Percentiles rank a stretch among this genome's conserved stretches.
Evolutionary conservation across 1,140 invertebrate species (phyloP).

Genomic region (Brachionus rotundiformis): DNA sequence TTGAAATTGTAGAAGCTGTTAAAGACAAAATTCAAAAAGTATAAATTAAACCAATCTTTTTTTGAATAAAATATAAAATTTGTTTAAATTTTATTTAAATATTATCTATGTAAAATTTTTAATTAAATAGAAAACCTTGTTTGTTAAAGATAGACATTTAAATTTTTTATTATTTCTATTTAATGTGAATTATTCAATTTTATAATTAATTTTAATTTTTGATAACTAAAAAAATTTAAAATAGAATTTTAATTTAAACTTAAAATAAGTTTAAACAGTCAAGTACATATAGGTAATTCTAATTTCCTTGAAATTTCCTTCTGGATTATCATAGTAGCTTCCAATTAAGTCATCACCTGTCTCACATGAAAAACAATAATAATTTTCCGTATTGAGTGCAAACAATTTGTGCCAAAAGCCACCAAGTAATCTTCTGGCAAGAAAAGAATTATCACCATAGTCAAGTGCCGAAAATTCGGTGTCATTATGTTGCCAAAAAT

Average conservation of each 20-base stretch:
- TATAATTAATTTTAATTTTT: no score
- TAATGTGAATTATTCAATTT: no score
- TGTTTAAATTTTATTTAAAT: background rate
- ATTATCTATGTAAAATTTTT: no score
- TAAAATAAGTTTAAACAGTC: background rate
- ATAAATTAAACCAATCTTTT: background rate
- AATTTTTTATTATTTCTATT: background rate
- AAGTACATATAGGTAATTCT: slow-evolving; percentile 26
- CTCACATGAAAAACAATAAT: slow-evolving; percentile 29
- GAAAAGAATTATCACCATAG: background rate
- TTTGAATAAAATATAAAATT: background rate
- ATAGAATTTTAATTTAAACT: background rate
- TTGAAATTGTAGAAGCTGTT: background rate
- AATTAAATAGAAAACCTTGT: background rate
- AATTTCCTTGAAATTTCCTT: slow-evolving; percentile 7
- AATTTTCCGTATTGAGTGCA: background rate
- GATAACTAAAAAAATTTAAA: background rate
- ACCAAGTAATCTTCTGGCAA: background rate
- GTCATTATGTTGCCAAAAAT: background rate
- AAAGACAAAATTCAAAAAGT: background rate
- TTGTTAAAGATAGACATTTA: background rate
- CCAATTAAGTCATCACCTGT: background rate
- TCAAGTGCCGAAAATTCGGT: slow-evolving; percentile 23
- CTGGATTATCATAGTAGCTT: slow-evolving; percentile 17
- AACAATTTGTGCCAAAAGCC: slow-evolving; percentile 33